Evolutionary conservation across 2,113 vertebrate species (phyloP).

Genomic region (Pelvicachromis taeniatus): DNA sequence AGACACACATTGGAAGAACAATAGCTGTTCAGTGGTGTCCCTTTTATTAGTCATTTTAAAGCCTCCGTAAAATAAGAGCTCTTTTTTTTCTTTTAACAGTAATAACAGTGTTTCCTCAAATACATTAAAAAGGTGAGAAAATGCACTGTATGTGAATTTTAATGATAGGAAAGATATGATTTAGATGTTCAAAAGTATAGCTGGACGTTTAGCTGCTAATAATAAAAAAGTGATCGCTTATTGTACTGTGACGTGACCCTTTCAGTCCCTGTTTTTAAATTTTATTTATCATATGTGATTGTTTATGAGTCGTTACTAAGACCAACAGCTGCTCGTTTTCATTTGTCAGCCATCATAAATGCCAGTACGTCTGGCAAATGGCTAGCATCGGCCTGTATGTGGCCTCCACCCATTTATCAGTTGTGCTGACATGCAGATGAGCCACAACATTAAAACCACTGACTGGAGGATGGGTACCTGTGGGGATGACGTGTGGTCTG

Average conservation of each 20-base stretch:
- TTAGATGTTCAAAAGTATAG: background rate
- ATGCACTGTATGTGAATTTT: background rate
- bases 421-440: background rate
- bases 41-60: background rate
- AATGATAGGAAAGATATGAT: accelerated
- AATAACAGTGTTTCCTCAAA: background rate
- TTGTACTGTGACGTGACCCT: background rate
- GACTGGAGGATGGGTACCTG: background rate
- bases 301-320: no score
- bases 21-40: background rate
- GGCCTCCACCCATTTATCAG: accelerated
- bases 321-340: background rate
- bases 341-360: no score
- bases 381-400: no score
- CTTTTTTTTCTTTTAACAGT: background rate
- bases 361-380: no score
- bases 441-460: background rate
- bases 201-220: background rate
- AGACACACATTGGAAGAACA: background rate
- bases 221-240: background rate
- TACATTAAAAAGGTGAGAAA: background rate
- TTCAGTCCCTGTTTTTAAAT: no score
- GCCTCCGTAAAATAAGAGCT: background rate
- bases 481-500: background rate
- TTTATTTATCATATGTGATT: no score